Evolutionary conservation across 2,888 invertebrate species (phyloP).

Genomic region (Cylloceria caligata): DNA sequence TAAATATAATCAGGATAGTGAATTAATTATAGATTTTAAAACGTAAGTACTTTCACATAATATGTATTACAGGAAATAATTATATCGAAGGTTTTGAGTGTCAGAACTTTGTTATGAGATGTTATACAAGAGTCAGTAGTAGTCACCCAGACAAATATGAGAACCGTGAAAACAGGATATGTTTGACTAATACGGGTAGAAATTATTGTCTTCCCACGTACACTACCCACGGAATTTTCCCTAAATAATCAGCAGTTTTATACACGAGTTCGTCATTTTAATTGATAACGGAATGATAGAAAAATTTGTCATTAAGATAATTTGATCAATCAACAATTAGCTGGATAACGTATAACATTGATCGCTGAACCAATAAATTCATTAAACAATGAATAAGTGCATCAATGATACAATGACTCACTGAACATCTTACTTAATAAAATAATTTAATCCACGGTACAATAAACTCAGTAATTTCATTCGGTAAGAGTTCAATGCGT

Average conservation of each 20-base stretch:
- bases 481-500: neutral
- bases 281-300: neutral
- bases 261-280: neutral
- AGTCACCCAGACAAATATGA: neutral
- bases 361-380: neutral
- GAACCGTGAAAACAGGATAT: neutral
- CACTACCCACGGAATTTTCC: neutral
- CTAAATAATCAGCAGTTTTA: neutral
- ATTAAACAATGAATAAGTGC: neutral
- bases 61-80: neutral
- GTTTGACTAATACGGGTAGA: constrained; percentile 8
- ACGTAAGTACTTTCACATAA: no score
- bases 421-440: neutral
- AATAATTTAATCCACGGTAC: neutral
- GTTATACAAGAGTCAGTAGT: neutral
- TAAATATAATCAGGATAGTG: no score
- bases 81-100: neutral
- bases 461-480: neutral
- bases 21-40: no score
- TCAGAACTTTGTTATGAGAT: neutral
- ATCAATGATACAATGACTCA: neutral
- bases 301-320: neutral
- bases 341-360: neutral
- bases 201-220: constrained; percentile 13
- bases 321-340: neutral